A percentile compares a stretch with the other conserved stretches of the same genome.
phyloP scores from a whole-genome alignment of 1,140 invertebrate genomes.

The Drosophila seguyi region DNA sequence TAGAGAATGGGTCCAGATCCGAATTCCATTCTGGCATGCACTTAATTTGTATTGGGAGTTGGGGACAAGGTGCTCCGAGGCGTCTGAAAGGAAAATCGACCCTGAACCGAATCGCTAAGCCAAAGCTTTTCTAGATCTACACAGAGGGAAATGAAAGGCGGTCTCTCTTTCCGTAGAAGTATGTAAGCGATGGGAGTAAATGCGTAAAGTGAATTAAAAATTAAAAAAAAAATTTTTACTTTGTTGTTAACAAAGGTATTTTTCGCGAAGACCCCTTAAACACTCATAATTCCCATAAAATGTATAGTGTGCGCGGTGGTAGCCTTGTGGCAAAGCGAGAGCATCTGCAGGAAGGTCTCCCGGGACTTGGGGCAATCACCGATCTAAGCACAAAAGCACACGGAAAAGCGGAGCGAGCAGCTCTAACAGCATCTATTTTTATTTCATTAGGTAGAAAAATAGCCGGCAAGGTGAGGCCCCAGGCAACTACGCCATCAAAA shows the following conservation, averaged over 20 bases:
- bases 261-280: background rate
- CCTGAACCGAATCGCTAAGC: slow-evolving; percentile 7
- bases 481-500: slow-evolving; percentile 39
- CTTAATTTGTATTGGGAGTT: slow-evolving; percentile 53
- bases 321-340: slow-evolving; percentile 2
- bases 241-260: background rate
- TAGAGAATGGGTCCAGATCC: background rate
- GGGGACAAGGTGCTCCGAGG: slow-evolving; percentile 19
- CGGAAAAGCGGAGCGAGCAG: slow-evolving; percentile 23
- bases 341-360: slow-evolving; percentile 18
- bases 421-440: slow-evolving; percentile 71
- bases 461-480: slow-evolving; percentile 51
- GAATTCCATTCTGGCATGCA: slow-evolving; percentile 42
- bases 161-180: too few relatives aligned
- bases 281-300: slow-evolving; percentile 1
- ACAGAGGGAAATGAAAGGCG: background rate
- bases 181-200: background rate
- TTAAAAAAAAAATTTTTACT: background rate
- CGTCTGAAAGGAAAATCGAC: slow-evolving; percentile 16
- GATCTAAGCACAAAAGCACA: slow-evolving; percentile 33
- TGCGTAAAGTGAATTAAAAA: background rate
- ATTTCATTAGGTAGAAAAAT: slow-evolving; percentile 82
- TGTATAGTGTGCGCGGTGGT: background rate
- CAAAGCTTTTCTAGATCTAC: slow-evolving; percentile 13
- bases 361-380: slow-evolving; percentile 18